phyloP scores from a whole-genome alignment of 2,888 invertebrate species.

The Subacronicta megacephala region DNA sequence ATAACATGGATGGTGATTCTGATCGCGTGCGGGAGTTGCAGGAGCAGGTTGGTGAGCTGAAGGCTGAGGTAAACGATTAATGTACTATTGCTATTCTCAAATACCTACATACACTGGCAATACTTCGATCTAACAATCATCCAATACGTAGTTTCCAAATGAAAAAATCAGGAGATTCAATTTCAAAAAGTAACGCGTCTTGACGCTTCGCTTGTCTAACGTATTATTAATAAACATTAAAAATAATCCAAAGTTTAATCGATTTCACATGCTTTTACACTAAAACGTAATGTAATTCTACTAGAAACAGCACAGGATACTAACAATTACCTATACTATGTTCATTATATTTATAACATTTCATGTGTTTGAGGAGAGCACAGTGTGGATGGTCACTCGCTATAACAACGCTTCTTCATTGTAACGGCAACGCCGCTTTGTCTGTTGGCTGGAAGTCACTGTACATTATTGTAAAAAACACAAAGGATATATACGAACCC shows the following conservation, averaged over 20 bases:
- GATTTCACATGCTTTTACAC: constrained; percentile 40
- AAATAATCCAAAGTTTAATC: constrained; percentile 13
- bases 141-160: not conserved
- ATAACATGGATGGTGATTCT: constrained; percentile 94
- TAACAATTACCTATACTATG: constrained; percentile 34
- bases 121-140: not conserved
- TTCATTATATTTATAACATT: constrained; percentile 33
- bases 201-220: constrained; percentile 49
- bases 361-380: constrained; percentile 49
- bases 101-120: constrained; percentile 4
- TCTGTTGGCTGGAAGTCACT: constrained; percentile 46
- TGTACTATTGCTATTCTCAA: not conserved
- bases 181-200: constrained; percentile 19
- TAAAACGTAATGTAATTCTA: constrained; percentile 14
- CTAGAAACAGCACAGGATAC: constrained; percentile 35
- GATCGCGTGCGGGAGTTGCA: constrained; percentile 96
- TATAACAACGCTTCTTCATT: constrained; percentile 57
- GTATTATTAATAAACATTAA: constrained; percentile 16
- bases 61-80: constrained; percentile 94
- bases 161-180: not conserved
- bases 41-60: constrained; percentile 97
- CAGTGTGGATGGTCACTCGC: constrained; percentile 55
- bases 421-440: constrained; percentile 57
- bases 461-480: constrained; percentile 34
- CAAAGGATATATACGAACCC: constrained; percentile 4